Conservation (phyloP, 2,797 vertebrate genomes). For the Peromyscus attwateri region DNA sequence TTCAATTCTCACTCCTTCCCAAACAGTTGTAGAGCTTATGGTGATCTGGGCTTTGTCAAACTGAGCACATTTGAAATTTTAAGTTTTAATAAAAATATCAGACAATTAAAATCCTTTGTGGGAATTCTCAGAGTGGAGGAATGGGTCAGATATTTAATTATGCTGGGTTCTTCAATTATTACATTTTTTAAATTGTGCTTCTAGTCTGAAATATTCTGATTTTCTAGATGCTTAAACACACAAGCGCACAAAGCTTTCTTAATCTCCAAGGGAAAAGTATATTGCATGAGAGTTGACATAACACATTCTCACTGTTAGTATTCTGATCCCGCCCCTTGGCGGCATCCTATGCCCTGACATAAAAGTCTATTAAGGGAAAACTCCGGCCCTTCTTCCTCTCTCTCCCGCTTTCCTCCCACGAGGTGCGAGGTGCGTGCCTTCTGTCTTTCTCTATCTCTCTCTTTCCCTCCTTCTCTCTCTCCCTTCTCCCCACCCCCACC, state of each 20-base stretch:
- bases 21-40: not conserved
- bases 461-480: no score
- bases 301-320: not conserved
- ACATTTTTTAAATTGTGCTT: not conserved
- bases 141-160: not conserved
- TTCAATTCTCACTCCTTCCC: not conserved
- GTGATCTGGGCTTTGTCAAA: slow-evolving; percentile 33
- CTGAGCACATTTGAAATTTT: not conserved
- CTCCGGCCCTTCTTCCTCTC: no score
- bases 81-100: slow-evolving; percentile 42
- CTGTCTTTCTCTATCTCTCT: no score
- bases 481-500: no score
- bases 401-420: no score
- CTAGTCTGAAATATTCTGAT: slow-evolving; percentile 33
- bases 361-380: no score
- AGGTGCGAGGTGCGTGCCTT: no score
- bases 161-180: not conserved
- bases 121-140: slow-evolving; percentile 5
- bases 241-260: not conserved
- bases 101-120: slow-evolving; percentile 20
- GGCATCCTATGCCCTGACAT: no score
- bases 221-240: slow-evolving; percentile 16
- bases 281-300: not conserved
- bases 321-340: no score
- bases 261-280: slow-evolving; percentile 41